phyloP scores from a whole-genome alignment of 2,797 vertebrate genomes.

The Perodicticus potto region DNA sequence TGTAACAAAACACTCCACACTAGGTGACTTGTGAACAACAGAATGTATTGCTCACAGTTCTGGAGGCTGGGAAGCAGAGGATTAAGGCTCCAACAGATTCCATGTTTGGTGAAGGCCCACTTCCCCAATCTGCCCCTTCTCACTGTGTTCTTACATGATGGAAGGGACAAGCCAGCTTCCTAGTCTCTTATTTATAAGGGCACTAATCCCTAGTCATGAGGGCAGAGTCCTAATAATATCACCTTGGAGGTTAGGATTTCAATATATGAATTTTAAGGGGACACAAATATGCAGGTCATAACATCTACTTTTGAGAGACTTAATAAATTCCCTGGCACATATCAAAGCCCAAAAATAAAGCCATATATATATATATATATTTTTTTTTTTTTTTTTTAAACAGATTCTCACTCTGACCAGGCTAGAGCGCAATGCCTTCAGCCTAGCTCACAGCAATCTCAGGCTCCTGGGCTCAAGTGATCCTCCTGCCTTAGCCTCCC shows the following conservation, averaged over 20 bases:
- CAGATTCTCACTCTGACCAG: too few relatives aligned
- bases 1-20: background rate
- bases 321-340: background rate
- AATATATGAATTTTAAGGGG: background rate
- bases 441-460: too few relatives aligned
- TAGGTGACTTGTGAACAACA: background rate
- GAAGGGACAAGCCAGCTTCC: background rate
- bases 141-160: background rate
- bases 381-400: too few relatives aligned
- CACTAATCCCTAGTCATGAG: background rate
- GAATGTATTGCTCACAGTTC: background rate
- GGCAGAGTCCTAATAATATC: background rate
- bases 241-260: background rate
- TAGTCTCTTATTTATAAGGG: background rate
- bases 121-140: background rate
- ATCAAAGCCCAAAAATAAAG: background rate
- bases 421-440: too few relatives aligned
- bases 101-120: background rate
- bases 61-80: background rate
- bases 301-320: background rate
- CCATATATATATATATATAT: too few relatives aligned
- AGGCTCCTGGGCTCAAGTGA: too few relatives aligned
- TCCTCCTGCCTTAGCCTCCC: too few relatives aligned
- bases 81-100: background rate
- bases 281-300: background rate